Evolutionary conservation across 2,888 invertebrate species (phyloP).

Genomic region (Drosophila birchii): DNA sequence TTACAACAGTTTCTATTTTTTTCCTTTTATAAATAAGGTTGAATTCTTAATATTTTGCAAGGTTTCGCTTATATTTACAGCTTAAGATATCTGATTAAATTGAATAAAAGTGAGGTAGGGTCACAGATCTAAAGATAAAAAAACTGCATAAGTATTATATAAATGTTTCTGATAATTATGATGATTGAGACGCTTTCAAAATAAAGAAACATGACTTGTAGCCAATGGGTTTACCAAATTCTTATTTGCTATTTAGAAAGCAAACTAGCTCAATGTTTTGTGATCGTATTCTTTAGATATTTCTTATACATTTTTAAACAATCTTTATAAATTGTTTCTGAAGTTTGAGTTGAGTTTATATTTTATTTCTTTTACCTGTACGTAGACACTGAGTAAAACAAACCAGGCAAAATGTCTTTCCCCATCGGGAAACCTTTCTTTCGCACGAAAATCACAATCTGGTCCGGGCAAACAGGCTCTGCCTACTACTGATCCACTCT

Average conservation of each 20-base stretch:
- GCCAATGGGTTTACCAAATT: neutral
- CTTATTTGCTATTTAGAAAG: neutral
- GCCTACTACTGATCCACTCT: slow-evolving; percentile 17
- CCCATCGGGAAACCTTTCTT: slow-evolving; percentile 9
- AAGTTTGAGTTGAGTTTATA: too few relatives aligned
- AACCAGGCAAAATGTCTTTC: neutral
- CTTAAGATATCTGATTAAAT: neutral
- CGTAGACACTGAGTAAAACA: neutral
- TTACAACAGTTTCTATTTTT: neutral
- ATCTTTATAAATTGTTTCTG: too few relatives aligned
- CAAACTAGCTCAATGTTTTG: neutral
- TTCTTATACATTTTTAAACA: too few relatives aligned
- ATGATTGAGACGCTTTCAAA: neutral
- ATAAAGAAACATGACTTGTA: neutral
- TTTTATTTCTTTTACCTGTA: neutral
- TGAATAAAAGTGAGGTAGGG: neutral
- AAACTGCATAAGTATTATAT: too few relatives aligned
- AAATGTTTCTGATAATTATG: too few relatives aligned
- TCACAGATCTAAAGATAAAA: too few relatives aligned
- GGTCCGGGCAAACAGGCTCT: slow-evolving; percentile 14
- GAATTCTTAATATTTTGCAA: neutral
- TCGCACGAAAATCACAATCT: neutral
- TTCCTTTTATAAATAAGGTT: too few relatives aligned
- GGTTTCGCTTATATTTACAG: neutral
- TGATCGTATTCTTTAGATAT: neutral